Percentiles rank a stretch among this genome's conserved stretches.
Evolutionary conservation across 2,888 invertebrate genomes (phyloP).

Genomic region (Dicranocentrus wangi): DNA sequence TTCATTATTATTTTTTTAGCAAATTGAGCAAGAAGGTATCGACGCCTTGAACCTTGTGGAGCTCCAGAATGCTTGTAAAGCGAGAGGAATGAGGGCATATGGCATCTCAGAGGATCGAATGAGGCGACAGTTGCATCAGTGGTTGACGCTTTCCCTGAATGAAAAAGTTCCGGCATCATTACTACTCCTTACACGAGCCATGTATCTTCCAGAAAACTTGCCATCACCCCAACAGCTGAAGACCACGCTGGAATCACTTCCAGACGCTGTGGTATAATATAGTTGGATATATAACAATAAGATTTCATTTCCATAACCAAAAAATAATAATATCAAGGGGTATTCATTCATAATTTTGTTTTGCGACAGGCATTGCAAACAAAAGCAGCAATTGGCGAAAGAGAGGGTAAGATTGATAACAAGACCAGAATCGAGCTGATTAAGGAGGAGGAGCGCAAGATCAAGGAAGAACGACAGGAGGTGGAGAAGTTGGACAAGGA

Average conservation of each 20-base stretch:
- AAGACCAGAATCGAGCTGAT: slow-evolving; percentile 91
- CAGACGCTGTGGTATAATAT: slow-evolving; percentile 83
- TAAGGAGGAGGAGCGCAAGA: slow-evolving; percentile 89
- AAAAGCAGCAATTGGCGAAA: slow-evolving; percentile 93
- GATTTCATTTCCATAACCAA: not conserved
- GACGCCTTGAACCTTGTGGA: slow-evolving; percentile 89
- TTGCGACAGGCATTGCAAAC: slow-evolving; percentile 81
- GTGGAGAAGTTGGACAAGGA: slow-evolving; percentile 64
- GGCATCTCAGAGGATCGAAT: slow-evolving; percentile 92
- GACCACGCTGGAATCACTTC: slow-evolving; percentile 92
- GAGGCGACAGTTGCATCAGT: slow-evolving; percentile 88
- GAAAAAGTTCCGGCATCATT: slow-evolving; percentile 96
- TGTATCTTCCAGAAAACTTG: slow-evolving; percentile 91
- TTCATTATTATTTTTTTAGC: no score
- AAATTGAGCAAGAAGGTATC: slow-evolving; percentile 96
- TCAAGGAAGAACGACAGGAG: slow-evolving; percentile 83
- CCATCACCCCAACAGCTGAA: slow-evolving; percentile 93
- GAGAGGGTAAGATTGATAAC: slow-evolving; percentile 95
- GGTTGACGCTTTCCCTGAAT: slow-evolving; percentile 95
- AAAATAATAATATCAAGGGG: slow-evolving; percentile 7
- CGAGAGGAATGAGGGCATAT: slow-evolving; percentile 97
- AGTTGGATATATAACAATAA: no score
- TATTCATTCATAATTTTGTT: no score
- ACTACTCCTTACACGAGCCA: slow-evolving; percentile 90
- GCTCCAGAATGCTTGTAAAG: slow-evolving; percentile 93